Evolutionary conservation across 2,113 vertebrate species (phyloP), one percentile per base, ranked within the genome.

Genomic region (Lepidothrix coronata): DNA sequence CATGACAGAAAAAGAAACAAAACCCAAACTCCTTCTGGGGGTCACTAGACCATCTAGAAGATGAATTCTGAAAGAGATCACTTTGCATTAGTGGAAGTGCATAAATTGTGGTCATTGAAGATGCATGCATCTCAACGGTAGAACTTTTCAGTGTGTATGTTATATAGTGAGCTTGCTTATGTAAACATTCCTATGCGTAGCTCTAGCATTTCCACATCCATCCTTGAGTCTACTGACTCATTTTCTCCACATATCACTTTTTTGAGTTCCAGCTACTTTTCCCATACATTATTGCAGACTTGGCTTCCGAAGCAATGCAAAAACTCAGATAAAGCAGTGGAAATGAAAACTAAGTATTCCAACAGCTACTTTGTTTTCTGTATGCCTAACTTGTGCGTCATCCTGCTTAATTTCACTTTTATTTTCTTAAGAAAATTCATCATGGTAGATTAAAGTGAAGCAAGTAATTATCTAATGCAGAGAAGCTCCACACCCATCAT

Each of bases 1-100:
- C 18, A 70, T 87, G 87, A 62, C 58, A 95, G 77, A 95, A 83
- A 92, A 71, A 11, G 70, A 80, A 54, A 78, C 51, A 91, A 95
- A 90, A 70, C 0, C 1, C 62, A 65, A 92, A 84, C 25, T 63
- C 44, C 30, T 82, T 68, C 28, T 67, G 70, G 8, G 52, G 28
- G 55, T 72, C 72, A 76, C 30, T 43, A 78, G 33, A 72, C 52
- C 57, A 72, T 59, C 31, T 90, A 88, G 62, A 85, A 83, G 25
- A 80, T 43, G 30, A 74, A 83, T 84, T 88, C 76, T 91, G 57
- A 78, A 72, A 93, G 15, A 80, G 44, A 70, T 68, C n/a, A 35
- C 35, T 91, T 76, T 55, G 63, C 61, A 89, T 49, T 43, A 49
- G 57, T n/a, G 37, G 52, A 88, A 74, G 12, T 43, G 19, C 33